Conservation (phyloP, 2,797 vertebrate species). For the Urocyon cinereoargenteus region DNA sequence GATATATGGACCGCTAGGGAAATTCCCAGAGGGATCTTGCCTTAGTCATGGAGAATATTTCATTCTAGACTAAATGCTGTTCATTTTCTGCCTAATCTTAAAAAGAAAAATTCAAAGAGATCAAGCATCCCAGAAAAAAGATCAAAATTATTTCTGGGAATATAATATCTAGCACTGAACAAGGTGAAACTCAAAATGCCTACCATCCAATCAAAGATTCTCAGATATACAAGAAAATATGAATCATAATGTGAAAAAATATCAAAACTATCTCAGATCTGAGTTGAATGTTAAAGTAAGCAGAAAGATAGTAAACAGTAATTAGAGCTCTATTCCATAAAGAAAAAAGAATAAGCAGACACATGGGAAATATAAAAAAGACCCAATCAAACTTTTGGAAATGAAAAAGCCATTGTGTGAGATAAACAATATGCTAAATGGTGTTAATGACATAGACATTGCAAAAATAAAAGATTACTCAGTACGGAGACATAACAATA, state of each 20-base stretch:
- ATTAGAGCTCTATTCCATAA: not conserved
- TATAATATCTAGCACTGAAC: not conserved
- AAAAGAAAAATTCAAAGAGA: not conserved
- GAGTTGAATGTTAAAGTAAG: not conserved
- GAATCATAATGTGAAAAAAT: not conserved
- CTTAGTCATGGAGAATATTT: not conserved
- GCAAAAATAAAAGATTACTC: not conserved
- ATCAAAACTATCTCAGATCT: not conserved
- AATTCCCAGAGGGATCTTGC: not conserved
- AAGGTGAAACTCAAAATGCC: not conserved
- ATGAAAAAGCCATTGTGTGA: not conserved
- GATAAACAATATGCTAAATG: not conserved
- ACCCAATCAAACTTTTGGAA: not conserved
- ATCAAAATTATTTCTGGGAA: not conserved
- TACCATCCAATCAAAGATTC: not conserved
- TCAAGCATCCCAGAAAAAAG: not conserved
- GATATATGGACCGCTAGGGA: not conserved
- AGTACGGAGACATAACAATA: not conserved
- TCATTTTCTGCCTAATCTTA: not conserved
- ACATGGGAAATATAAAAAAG: not conserved
- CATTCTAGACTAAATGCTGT: not conserved
- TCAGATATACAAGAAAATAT: not conserved
- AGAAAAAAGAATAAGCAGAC: not conserved
- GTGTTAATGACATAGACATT: not conserved
- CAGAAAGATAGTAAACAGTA: not conserved